Evolutionary conservation across 2,888 invertebrate species (phyloP).

Genomic region (Amblyjoppa proteus): DNA sequence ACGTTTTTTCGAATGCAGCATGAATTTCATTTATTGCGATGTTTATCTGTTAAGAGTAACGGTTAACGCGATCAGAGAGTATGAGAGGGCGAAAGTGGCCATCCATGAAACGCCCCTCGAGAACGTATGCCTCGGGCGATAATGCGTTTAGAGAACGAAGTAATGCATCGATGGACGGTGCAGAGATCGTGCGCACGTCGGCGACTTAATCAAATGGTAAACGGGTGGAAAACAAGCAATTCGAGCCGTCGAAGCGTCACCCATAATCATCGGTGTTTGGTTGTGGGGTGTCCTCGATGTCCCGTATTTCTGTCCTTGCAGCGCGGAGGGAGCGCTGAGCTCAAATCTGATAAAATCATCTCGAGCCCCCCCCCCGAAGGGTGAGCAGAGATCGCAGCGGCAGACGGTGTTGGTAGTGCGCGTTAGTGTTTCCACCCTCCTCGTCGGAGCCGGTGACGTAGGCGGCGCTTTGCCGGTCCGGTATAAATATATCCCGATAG

Average conservation of each 20-base stretch:
- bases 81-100: slow-evolving; percentile 10
- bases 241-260: slow-evolving; percentile 75
- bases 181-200: slow-evolving; percentile 56
- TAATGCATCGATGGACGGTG: slow-evolving; percentile 33
- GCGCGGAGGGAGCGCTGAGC: slow-evolving; percentile 76
- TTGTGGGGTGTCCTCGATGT: slow-evolving; percentile 52
- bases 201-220: slow-evolving; percentile 84
- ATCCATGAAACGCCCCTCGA: slow-evolving; percentile 9
- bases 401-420: slow-evolving; percentile 44
- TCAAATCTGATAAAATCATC: slow-evolving; percentile 84
- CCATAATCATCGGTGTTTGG: slow-evolving; percentile 67
- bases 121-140: slow-evolving; percentile 34
- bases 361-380: slow-evolving; percentile 76
- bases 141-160: slow-evolving; percentile 37
- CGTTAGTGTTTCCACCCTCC: slow-evolving; percentile 52
- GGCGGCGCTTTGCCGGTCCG: slow-evolving; percentile 54
- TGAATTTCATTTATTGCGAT: not conserved
- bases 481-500: slow-evolving; percentile 58
- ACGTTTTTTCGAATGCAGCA: no score
- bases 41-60: not conserved
- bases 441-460: slow-evolving; percentile 44
- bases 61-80: not conserved
- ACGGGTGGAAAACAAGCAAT: slow-evolving; percentile 84
- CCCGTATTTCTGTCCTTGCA: slow-evolving; percentile 65
- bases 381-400: slow-evolving; percentile 23